These are phyloP conservation scores for Bos indicus DNA, from an alignment of 2,113 vertebrate species.

Conservation along the genomic window DNA sequence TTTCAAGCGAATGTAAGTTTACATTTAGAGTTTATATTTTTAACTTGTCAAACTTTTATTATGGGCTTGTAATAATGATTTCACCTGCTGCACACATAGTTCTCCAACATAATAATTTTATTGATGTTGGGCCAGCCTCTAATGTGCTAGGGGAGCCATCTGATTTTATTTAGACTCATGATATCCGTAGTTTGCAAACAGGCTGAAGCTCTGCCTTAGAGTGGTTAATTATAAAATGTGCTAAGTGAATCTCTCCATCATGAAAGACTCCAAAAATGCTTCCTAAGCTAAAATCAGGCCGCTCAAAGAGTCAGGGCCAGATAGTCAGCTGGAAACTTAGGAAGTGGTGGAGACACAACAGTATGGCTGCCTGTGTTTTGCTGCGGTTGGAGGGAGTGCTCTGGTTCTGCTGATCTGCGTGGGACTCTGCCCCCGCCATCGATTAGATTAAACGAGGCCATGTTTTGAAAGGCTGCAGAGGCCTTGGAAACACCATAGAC, in stretches of 20 bases:
- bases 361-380: not conserved
- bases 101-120: conserved; percentile 51
- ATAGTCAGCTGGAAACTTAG: not conserved
- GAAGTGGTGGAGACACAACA: conserved; percentile 43
- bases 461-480: conserved; percentile 69
- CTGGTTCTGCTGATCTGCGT: conserved; percentile 54
- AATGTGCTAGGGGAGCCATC: not conserved
- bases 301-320: not conserved
- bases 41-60: conserved; percentile 58
- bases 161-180: conserved; percentile 50
- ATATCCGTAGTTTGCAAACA: conserved; percentile 46
- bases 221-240: conserved; percentile 39
- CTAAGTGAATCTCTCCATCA: conserved; percentile 35
- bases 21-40: conserved; percentile 62
- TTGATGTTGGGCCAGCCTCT: conserved; percentile 32
- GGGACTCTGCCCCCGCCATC: not conserved
- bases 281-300: conserved; percentile 42
- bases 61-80: conserved; percentile 49
- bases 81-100: conserved; percentile 51
- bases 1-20: conserved; percentile 53
- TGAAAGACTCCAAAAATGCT: conserved; percentile 16
- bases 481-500: conserved; percentile 25
- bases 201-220: conserved; percentile 14
- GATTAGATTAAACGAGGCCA: conserved; percentile 60
- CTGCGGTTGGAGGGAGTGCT: not conserved